Conservation (phyloP, 2,888 invertebrate genomes). For the Subacronicta megacephala region DNA sequence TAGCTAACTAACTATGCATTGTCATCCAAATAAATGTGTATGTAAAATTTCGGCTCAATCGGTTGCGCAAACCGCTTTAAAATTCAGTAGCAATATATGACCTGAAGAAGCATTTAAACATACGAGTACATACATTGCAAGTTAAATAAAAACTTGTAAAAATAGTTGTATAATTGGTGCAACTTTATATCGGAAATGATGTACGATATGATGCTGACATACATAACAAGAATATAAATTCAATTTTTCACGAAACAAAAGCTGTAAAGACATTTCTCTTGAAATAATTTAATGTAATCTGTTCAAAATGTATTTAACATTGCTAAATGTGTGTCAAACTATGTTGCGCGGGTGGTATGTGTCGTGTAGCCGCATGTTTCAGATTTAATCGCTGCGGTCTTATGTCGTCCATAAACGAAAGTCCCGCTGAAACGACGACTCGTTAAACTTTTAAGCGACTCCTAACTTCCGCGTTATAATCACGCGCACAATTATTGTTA, state of each 20-base stretch:
- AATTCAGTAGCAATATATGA: too few relatives aligned
- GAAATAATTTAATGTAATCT: slow-evolving; percentile 8
- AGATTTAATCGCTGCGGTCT: slow-evolving; percentile 65
- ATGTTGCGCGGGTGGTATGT: slow-evolving; percentile 28
- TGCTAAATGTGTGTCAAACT: slow-evolving; percentile 25
- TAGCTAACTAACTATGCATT: too few relatives aligned
- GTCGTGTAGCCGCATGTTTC: slow-evolving; percentile 45
- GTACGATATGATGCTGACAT: too few relatives aligned
- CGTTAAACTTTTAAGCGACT: slow-evolving; percentile 69
- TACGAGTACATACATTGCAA: too few relatives aligned
- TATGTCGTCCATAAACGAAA: slow-evolving; percentile 65
- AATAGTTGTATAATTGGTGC: too few relatives aligned
- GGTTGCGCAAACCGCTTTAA: too few relatives aligned
- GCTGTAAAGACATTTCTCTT: slow-evolving; percentile 1
- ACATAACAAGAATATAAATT: background rate
- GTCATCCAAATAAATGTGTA: too few relatives aligned
- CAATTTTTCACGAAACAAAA: background rate
- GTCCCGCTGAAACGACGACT: slow-evolving; percentile 63
- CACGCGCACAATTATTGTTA: slow-evolving; percentile 54
- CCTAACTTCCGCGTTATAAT: slow-evolving; percentile 64
- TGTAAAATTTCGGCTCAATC: too few relatives aligned
- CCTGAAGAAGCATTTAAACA: too few relatives aligned
- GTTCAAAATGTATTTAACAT: slow-evolving; percentile 12
- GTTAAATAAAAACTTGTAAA: too few relatives aligned
- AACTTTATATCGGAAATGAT: too few relatives aligned